These are phyloP conservation scores for Campopleginae sp. DNA, from an alignment of 2,888 invertebrate genomes.

Conservation along the genomic window DNA sequence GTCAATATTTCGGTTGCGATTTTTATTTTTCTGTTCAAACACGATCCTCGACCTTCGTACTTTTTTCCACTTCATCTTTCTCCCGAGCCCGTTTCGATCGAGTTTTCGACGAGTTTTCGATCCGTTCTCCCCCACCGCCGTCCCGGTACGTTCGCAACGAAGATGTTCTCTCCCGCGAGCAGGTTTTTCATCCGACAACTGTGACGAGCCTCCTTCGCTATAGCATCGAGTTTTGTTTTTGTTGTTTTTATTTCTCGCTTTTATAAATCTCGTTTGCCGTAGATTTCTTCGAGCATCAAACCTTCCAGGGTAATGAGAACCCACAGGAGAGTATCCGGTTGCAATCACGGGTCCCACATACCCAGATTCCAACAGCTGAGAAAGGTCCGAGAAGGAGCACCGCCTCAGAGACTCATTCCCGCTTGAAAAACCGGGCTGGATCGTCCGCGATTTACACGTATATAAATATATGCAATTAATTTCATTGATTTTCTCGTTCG, in stretches of 20 bases:
- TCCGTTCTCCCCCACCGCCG: slow-evolving; percentile 27
- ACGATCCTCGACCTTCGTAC: slow-evolving; percentile 50
- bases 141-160: slow-evolving; percentile 45
- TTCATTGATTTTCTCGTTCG: slow-evolving; percentile 14
- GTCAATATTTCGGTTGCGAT: slow-evolving; percentile 20
- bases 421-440: slow-evolving; percentile 12
- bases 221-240: slow-evolving; percentile 9
- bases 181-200: slow-evolving; percentile 52
- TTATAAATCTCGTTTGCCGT: slow-evolving; percentile 35
- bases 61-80: slow-evolving; percentile 10
- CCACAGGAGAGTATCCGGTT: slow-evolving; percentile 56
- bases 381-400: background rate
- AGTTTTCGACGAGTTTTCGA: slow-evolving; percentile 43
- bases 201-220: slow-evolving; percentile 50
- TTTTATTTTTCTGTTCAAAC: background rate
- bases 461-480: background rate
- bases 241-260: slow-evolving; percentile 25
- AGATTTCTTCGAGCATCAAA: slow-evolving; percentile 51
- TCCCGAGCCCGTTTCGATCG: slow-evolving; percentile 11
- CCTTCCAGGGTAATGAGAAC: slow-evolving; percentile 37
- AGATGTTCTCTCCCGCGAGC: slow-evolving; percentile 51
- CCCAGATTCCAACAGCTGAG: slow-evolving; percentile 46
- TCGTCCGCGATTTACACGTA: slow-evolving; percentile 3
- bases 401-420: slow-evolving; percentile 6
- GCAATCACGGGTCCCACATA: slow-evolving; percentile 54